These are phyloP conservation scores for Caenorhabditis sulstoni DNA, from an alignment of 2,888 invertebrate genomes.

Conservation along the genomic window DNA sequence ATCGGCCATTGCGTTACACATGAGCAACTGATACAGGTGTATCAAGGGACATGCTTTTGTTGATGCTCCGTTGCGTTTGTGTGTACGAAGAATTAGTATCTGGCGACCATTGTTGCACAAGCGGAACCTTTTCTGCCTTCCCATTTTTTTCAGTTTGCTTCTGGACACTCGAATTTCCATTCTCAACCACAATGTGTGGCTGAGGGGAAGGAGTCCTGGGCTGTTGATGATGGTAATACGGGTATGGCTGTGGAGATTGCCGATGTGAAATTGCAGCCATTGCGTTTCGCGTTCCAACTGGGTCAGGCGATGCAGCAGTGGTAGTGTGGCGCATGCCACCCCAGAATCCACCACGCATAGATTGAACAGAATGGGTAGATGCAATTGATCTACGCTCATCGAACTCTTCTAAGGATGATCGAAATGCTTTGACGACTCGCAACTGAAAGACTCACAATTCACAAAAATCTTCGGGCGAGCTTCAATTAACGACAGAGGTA, in stretches of 20 bases:
- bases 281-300: conserved; percentile 59
- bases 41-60: conserved; percentile 79
- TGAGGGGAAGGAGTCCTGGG: conserved; percentile 74
- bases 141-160: conserved; percentile 36
- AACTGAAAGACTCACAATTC: conserved; percentile 85
- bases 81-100: conserved; percentile 66
- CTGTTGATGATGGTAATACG: conserved; percentile 77
- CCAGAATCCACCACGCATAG: conserved; percentile 76
- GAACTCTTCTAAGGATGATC: conserved; percentile 98
- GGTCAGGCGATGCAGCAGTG: conserved; percentile 67
- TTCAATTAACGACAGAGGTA: background rate
- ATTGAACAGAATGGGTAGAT: conserved; percentile 90
- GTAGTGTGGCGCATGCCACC: conserved; percentile 61
- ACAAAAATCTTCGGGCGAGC: background rate
- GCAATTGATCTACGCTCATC: conserved; percentile 98
- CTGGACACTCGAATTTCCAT: conserved; percentile 61
- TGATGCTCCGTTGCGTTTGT: conserved; percentile 68
- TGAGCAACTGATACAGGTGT: conserved; percentile 79
- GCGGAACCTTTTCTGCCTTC: conserved; percentile 73
- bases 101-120: conserved; percentile 79
- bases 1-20: too few relatives aligned
- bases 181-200: conserved; percentile 75
- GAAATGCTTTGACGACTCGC: conserved; percentile 99
- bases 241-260: conserved; percentile 78
- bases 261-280: conserved; percentile 72